Conservation (phyloP, 1,140 invertebrate species). For the Nasonia longicornis region DNA sequence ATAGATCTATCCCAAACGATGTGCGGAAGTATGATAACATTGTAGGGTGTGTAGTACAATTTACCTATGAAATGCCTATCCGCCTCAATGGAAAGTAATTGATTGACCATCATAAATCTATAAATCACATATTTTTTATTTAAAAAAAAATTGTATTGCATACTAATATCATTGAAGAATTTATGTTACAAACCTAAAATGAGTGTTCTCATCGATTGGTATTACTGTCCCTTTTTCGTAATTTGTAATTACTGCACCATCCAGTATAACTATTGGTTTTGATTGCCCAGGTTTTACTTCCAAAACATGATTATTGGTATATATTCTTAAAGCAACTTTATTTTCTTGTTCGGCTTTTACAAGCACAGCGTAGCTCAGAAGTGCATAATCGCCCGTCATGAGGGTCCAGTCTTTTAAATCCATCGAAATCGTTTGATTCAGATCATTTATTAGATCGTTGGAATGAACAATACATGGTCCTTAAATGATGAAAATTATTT, state of each 20-base stretch:
- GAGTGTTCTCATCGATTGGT: slow-evolving; percentile 24
- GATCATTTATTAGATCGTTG: slow-evolving; percentile 46
- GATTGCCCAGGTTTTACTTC: slow-evolving; percentile 47
- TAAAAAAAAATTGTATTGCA: not conserved
- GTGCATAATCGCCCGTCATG: slow-evolving; percentile 49
- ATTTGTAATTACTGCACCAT: slow-evolving; percentile 48
- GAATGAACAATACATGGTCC: slow-evolving; percentile 55
- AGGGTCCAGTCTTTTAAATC: slow-evolving; percentile 53
- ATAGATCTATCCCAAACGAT: slow-evolving; percentile 15
- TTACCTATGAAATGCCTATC: not conserved
- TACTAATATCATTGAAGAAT: slow-evolving; percentile 15
- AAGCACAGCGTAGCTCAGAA: slow-evolving; percentile 51
- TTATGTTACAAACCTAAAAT: slow-evolving; percentile 22
- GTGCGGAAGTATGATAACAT: slow-evolving; percentile 33
- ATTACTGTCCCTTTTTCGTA: slow-evolving; percentile 46
- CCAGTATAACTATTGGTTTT: slow-evolving; percentile 40
- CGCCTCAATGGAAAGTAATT: slow-evolving; percentile 16
- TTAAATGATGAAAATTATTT: slow-evolving; percentile 33
- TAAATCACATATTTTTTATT: not conserved
- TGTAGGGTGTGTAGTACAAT: slow-evolving; percentile 32
- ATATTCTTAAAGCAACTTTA: slow-evolving; percentile 50
- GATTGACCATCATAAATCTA: slow-evolving; percentile 31
- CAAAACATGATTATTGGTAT: slow-evolving; percentile 44
- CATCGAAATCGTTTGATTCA: slow-evolving; percentile 50
- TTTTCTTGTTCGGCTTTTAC: slow-evolving; percentile 47